phyloP scores from a whole-genome alignment of 2,888 invertebrate genomes.

The Ophioninae sp. region DNA sequence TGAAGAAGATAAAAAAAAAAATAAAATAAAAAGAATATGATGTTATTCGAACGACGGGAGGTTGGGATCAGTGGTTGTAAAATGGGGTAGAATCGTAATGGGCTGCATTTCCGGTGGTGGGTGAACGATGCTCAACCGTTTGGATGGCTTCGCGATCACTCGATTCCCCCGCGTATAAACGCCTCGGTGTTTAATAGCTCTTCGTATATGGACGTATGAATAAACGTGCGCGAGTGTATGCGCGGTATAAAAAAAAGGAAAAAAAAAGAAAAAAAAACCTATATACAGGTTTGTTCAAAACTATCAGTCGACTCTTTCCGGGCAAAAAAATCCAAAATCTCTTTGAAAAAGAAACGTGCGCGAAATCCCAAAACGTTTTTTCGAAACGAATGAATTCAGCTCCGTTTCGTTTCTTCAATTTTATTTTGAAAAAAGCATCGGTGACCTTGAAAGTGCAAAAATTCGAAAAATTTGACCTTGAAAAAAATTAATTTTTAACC shows the following conservation, averaged over 20 bases:
- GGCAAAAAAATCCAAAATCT: no score
- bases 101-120: conserved; percentile 60
- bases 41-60: conserved; percentile 46
- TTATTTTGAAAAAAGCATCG: no score
- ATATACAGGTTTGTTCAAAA: no score
- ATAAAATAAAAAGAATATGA: not conserved
- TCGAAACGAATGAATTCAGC: no score
- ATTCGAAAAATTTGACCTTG: no score
- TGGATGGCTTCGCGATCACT: conserved; percentile 38
- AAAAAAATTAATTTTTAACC: no score
- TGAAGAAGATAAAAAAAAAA: not conserved
- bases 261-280: no score
- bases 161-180: conserved; percentile 13
- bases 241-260: conserved; percentile 11
- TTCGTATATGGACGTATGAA: conserved; percentile 30
- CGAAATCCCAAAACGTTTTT: no score
- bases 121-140: conserved; percentile 42
- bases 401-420: no score
- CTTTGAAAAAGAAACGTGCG: no score
- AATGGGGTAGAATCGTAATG: conserved; percentile 45
- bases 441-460: no score
- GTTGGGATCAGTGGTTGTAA: conserved; percentile 41
- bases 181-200: conserved; percentile 1
- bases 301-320: no score
- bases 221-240: conserved; percentile 7